Percentiles rank a stretch among this genome's conserved stretches.
Evolutionary conservation across 2,888 invertebrate genomes (phyloP).

Genomic region (Eugnorisma glareosa): DNA sequence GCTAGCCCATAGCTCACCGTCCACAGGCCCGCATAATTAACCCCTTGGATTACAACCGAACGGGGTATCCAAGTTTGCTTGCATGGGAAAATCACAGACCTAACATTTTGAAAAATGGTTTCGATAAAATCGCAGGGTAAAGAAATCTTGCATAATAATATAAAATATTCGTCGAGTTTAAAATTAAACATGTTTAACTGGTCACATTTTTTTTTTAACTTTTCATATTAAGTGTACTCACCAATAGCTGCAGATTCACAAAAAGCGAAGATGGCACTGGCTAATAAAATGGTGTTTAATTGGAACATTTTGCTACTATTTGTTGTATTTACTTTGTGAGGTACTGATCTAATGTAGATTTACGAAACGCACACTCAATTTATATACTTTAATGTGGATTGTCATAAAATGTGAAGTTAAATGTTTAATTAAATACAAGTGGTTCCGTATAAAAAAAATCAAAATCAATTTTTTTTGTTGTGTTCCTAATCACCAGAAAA

Average conservation of each 20-base stretch:
- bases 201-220: background rate
- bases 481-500: too few relatives aligned
- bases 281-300: slow-evolving; percentile 31
- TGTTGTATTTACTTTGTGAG: background rate
- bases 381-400: slow-evolving; percentile 41
- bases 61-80: background rate
- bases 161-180: too few relatives aligned
- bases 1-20: too few relatives aligned
- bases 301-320: slow-evolving; percentile 42
- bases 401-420: background rate
- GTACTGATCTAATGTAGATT: slow-evolving; percentile 26
- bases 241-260: slow-evolving; percentile 44
- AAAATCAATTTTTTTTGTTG: too few relatives aligned
- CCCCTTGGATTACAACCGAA: background rate
- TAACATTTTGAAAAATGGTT: background rate
- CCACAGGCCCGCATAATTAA: too few relatives aligned
- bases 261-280: slow-evolving; percentile 41
- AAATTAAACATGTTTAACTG: background rate
- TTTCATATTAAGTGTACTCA: slow-evolving; percentile 15
- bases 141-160: too few relatives aligned
- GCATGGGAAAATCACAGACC: background rate
- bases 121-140: background rate
- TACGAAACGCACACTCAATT: slow-evolving; percentile 7
- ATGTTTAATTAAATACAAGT: rapidly evolving
- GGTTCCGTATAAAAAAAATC: slow-evolving; percentile 36